Evolutionary conservation across 23 tunicate species (phyloP).

Genomic region (Styela clava): DNA sequence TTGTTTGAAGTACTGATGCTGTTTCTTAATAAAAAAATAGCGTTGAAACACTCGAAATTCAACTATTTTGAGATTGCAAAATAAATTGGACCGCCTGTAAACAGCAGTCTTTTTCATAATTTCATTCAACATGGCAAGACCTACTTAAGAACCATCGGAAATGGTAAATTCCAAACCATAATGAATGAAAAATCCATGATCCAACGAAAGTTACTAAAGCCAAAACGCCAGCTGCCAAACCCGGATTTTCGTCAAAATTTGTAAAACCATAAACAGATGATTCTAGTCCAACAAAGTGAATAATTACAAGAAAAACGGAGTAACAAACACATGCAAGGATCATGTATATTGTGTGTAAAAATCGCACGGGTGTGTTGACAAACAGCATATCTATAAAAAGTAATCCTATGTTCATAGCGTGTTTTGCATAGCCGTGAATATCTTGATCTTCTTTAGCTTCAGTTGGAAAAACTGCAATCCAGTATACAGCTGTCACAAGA

Average conservation of each 20-base stretch:
- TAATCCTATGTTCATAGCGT: neutral
- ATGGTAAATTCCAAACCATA: constrained; percentile 1
- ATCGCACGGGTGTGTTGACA: neutral
- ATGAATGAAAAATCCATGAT: neutral
- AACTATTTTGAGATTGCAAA: too few relatives aligned
- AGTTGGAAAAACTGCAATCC: neutral
- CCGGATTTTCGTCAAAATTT: neutral
- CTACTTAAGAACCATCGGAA: neutral
- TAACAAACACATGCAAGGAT: neutral
- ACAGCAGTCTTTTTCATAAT: too few relatives aligned
- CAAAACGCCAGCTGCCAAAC: neutral
- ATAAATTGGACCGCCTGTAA: too few relatives aligned
- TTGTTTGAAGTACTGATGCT: too few relatives aligned
- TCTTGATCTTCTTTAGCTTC: neutral
- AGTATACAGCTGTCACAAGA: constrained; percentile 11
- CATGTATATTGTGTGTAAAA: neutral
- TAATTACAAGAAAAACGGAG: constrained; percentile 3
- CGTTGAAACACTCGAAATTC: too few relatives aligned
- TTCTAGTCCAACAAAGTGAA: neutral
- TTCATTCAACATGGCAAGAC: neutral
- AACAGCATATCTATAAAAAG: neutral
- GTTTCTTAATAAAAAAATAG: too few relatives aligned
- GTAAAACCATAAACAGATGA: neutral
- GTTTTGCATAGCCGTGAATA: neutral
- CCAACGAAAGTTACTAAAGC: neutral